phyloP scores from a whole-genome alignment of 1,140 invertebrate species.

The Lysiphlebus fabarum region DNA sequence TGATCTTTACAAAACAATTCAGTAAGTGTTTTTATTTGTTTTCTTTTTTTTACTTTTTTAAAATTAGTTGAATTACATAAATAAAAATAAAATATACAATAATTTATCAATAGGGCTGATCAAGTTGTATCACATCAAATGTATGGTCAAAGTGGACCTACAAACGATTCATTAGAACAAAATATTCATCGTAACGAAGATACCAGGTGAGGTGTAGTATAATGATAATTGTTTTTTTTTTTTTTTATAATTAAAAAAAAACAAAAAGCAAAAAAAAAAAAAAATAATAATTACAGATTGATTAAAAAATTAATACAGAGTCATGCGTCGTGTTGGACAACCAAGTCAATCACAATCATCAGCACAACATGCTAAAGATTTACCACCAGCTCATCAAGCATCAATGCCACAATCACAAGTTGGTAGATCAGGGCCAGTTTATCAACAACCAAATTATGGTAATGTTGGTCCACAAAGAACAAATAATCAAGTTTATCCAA shows the following conservation, averaged over 20 bases:
- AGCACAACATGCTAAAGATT: constrained; percentile 39
- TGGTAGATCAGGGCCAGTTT: constrained; percentile 38
- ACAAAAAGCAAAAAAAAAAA: too few species aligned
- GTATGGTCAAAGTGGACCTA: constrained; percentile 42
- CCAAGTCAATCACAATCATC: constrained; percentile 47
- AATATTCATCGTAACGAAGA: constrained; percentile 52
- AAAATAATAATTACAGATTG: too few species aligned
- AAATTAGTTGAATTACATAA: too few species aligned
- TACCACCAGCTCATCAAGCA: constrained; percentile 52
- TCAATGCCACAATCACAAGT: constrained; percentile 48
- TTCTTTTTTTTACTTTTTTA: too few species aligned
- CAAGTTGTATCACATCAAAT: constrained; percentile 50
- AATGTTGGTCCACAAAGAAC: constrained; percentile 41
- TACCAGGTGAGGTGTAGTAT: constrained; percentile 36
- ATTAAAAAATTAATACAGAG: neutral
- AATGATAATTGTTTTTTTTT: too few species aligned
- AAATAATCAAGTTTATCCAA: constrained; percentile 37
- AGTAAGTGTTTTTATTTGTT: too few species aligned
- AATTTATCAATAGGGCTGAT: constrained; percentile 42
- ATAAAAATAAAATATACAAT: too few species aligned
- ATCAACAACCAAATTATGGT: constrained; percentile 40
- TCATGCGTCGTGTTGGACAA: constrained; percentile 33
- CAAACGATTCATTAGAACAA: constrained; percentile 46
- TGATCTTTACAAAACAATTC: constrained; percentile 74
- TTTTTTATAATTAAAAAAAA: too few species aligned